Base-by-base conservation (phyloP, 2,888 invertebrate genomes). In the Molorchus minor region DNA sequence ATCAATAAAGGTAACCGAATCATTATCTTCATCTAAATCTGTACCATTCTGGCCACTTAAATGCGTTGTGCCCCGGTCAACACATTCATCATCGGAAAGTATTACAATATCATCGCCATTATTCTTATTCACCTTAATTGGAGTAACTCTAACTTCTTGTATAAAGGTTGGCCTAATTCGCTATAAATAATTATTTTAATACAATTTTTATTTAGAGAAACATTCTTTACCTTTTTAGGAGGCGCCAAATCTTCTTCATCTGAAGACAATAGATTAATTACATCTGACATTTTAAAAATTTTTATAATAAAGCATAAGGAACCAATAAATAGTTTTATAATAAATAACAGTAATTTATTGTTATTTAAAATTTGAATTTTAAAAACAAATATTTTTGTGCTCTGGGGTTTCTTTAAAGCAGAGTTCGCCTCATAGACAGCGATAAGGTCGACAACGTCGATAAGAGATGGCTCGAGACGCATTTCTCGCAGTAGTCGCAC, bases 241-340 rank as follows among this genome's bases (percentile, higher is more conserved):
- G 65, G 56, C 35, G 36, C 2, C 16, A 5, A 38, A 2, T 55
- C 60, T 20, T 65, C 65, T 25, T 65, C 65, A 21, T 65, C 65
- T 45, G 65, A 65, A 38, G 64, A 64, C 2, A 56, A 60, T 20
- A 65, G 45, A 10, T 59, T 59, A 20, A 65, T 65, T 25, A 65
- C 47, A 12, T 61, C 62, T 12, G 56, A 54, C 43, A 59, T 59
- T 33, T 4, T 8, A 25, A 25, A 25, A 25, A 25, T n/a, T n/a
- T n/a, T n/a, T n/a, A n/a, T n/a, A n/a, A n/a, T n/a, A n/a, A n/a
- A n/a, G n/a, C n/a, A n/a, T n/a, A n/a, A n/a, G n/a, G n/a, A n/a
- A n/a, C n/a, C n/a, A n/a, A n/a, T n/a, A 21, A 15, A 35, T 15
- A 21, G 20, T 10, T 47, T 29, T 5, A 38, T 38, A 16, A n/a